Conservation (phyloP, 1,140 invertebrate genomes). For the Aphis craccivora region DNA sequence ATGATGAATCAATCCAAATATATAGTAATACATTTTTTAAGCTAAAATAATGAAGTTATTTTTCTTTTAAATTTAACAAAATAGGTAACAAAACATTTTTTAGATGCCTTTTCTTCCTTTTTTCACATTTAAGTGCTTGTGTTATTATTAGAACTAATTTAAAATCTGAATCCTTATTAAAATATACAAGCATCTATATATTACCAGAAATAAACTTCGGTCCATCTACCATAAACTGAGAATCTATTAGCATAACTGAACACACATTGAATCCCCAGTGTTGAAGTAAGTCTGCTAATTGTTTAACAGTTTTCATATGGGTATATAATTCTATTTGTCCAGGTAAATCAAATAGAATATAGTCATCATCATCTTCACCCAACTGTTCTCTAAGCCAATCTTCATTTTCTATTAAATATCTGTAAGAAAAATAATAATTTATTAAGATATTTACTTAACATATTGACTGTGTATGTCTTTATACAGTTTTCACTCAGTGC, state of each 20-base stretch:
- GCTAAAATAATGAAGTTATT: too few relatives aligned
- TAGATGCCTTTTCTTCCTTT: too few relatives aligned
- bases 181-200: background rate
- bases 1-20: too few relatives aligned
- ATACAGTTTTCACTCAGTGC: too few relatives aligned
- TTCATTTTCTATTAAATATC: slow-evolving; percentile 88
- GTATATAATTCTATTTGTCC: slow-evolving; percentile 99
- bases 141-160: too few relatives aligned
- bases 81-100: too few relatives aligned
- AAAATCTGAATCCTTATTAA: background rate
- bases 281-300: slow-evolving; percentile 82
- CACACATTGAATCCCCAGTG: slow-evolving; percentile 91
- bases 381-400: slow-evolving; percentile 90
- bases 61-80: too few relatives aligned
- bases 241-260: slow-evolving; percentile 91
- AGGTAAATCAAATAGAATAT: slow-evolving; percentile 98
- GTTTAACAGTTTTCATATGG: slow-evolving; percentile 88
- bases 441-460: slow-evolving; percentile 41
- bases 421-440: slow-evolving; percentile 64
- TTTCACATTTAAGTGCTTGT: too few relatives aligned
- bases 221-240: slow-evolving; percentile 96
- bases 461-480: too few relatives aligned
- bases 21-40: too few relatives aligned
- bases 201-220: slow-evolving; percentile 92
- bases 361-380: slow-evolving; percentile 80